Conservation (phyloP, 2,113 vertebrate species). For the Myanophis thanlyinensis region DNA sequence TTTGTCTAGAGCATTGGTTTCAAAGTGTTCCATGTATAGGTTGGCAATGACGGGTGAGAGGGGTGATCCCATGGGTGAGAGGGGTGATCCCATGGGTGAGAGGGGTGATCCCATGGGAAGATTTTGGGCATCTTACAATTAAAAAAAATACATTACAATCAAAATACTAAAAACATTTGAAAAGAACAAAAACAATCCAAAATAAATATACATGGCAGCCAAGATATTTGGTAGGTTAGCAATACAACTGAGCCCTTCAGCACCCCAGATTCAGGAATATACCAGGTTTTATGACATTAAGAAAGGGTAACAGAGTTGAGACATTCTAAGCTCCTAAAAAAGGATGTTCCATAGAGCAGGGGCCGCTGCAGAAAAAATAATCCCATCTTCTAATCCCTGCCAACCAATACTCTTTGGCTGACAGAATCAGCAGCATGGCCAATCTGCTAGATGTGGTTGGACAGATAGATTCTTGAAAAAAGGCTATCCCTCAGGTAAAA, state of each 20-base stretch:
- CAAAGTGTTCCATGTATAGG: too few relatives aligned
- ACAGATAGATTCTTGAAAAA: background rate
- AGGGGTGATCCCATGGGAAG: too few relatives aligned
- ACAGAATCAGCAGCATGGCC: background rate
- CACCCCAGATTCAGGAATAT: background rate
- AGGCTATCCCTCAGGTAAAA: background rate
- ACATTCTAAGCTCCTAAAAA: background rate
- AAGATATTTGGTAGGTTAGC: background rate
- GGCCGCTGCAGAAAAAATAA: background rate
- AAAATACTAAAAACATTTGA: background rate
- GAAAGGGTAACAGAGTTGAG: background rate
- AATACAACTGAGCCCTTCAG: background rate
- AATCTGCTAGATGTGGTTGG: background rate
- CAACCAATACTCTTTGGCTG: too few relatives aligned
- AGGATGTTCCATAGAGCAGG: background rate
- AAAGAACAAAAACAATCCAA: background rate
- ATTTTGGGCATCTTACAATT: background rate
- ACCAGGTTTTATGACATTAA: background rate
- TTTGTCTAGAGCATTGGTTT: too few relatives aligned
- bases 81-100: too few relatives aligned
- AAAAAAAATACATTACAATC: background rate
- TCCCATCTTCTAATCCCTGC: too few relatives aligned
- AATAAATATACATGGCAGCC: background rate
- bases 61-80: too few relatives aligned
- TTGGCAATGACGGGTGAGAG: too few relatives aligned